Conservation (phyloP, 2,888 invertebrate genomes). For the Dasypogon diadema region DNA sequence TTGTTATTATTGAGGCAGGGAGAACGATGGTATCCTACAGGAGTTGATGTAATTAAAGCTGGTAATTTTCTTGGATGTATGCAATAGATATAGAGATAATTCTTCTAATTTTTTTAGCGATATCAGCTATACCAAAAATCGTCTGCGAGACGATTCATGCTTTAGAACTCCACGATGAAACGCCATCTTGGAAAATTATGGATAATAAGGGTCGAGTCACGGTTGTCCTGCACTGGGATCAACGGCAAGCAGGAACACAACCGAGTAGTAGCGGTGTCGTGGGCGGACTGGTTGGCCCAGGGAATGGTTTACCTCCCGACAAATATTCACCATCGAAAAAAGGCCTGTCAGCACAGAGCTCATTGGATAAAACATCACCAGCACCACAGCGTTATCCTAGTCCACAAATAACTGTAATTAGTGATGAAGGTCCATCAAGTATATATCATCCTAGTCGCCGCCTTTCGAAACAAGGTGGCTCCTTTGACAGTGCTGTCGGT, state of each 20-base stretch:
- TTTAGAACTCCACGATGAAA: constrained; percentile 94
- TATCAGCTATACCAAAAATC: constrained; percentile 95
- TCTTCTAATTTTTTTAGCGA: constrained; percentile 74
- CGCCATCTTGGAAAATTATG: constrained; percentile 98
- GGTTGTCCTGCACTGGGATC: constrained; percentile 97
- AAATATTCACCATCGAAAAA: constrained; percentile 70
- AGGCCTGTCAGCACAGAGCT: constrained; percentile 72
- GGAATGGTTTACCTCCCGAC: constrained; percentile 65
- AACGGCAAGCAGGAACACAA: constrained; percentile 76
- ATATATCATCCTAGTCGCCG: constrained; percentile 68
- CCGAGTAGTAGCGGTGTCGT: constrained; percentile 60
- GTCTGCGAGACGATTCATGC: constrained; percentile 97
- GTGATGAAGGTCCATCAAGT: constrained; percentile 85
- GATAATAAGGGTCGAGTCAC: constrained; percentile 98
- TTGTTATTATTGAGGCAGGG: constrained; percentile 88
- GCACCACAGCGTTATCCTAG: constrained; percentile 72
- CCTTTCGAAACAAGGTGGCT: constrained; percentile 75
- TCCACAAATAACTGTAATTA: constrained; percentile 94
- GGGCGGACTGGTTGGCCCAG: constrained; percentile 61
- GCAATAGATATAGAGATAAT: neutral
- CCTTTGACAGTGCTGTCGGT: constrained; percentile 75
- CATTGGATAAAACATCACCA: constrained; percentile 75
- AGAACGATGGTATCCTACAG: constrained; percentile 93
- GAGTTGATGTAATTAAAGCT: constrained; percentile 94
- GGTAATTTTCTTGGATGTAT: constrained; percentile 76